Evolutionary conservation across 1,140 invertebrate genomes (phyloP), one percentile per base, ranked within the genome.

Genomic region (Wasmannia auropunctata): DNA sequence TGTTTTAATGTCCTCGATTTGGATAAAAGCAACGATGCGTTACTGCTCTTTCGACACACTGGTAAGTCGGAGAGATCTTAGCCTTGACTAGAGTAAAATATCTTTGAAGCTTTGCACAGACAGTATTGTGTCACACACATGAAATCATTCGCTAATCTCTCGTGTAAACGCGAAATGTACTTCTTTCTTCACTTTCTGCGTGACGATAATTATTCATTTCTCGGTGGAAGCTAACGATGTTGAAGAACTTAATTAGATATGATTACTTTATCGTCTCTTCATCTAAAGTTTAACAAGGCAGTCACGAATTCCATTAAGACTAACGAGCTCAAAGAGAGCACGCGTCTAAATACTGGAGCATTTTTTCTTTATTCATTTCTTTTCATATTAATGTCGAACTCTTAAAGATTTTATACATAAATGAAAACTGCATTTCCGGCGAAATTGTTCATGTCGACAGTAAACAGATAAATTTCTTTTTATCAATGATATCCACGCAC

Each of bases 71-170:
- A 58, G 43, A 83, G 49, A 72, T 72, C 37, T 74, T 54, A 83
- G 67, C 79, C 79, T 83, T 74, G 67, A 58, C 67, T 72, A 46
- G 79, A 22, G 31, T 54, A 69, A 43, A 69, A 46, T 83, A 58
- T 72, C 54, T 58, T 43, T 8, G 28, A 46, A 43, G 51, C 16
- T 40, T 62, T 46, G 37, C 37, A 43, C 34, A 77, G 14, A 31
- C 25, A n/a, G 2, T 74, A 74, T 74, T 72, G 54, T 72, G 51
- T 25, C 37, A 83, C 46, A 74, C 19, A 60, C 28, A 74, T 58
- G 51, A 58, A 74, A 74, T 19, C 37, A 1, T 46, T 4, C 25
- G 34, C 25, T 72, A 74, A 83, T 74, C 22, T 72, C 5, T 74
- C 25, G 1, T 74, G 79, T 74, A 83, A 83, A 83, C 22, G 37